Percentiles rank a stretch among this genome's conserved stretches.
phyloP scores from a whole-genome alignment of 2,113 vertebrate species.

The Eurypyga helias region DNA sequence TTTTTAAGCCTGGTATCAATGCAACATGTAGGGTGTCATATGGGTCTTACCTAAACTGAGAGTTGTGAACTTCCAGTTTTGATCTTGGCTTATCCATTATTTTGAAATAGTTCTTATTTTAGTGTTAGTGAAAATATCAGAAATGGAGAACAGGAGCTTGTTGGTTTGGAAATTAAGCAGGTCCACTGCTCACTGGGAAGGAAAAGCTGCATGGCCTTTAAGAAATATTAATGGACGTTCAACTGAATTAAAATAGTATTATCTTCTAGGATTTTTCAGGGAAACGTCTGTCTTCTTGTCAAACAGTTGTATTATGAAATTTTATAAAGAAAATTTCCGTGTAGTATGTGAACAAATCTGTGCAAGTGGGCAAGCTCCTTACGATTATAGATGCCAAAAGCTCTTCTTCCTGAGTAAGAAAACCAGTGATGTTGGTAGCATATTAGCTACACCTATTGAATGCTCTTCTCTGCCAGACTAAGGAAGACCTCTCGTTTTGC shows the following conservation, averaged over 20 bases:
- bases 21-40: not conserved
- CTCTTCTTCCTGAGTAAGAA: not conserved
- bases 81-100: not conserved
- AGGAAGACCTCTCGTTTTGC: not conserved
- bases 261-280: not conserved
- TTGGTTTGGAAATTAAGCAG: not conserved
- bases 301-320: not conserved
- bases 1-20: not conserved
- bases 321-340: not conserved
- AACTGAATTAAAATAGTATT: not conserved
- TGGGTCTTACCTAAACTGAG: not conserved
- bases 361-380: not conserved
- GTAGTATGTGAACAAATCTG: not conserved
- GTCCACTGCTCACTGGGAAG: not conserved
- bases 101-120: not conserved
- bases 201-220: not conserved
- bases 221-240: not conserved
- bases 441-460: not conserved
- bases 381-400: not conserved
- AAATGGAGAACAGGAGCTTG: not conserved
- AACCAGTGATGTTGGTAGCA: not conserved
- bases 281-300: not conserved
- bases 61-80: not conserved
- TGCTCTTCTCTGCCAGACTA: not conserved
- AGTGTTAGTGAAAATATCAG: not conserved